These are phyloP conservation scores for Mythimna loreyi DNA, from an alignment of 2,888 invertebrate genomes.

Conservation along the genomic window DNA sequence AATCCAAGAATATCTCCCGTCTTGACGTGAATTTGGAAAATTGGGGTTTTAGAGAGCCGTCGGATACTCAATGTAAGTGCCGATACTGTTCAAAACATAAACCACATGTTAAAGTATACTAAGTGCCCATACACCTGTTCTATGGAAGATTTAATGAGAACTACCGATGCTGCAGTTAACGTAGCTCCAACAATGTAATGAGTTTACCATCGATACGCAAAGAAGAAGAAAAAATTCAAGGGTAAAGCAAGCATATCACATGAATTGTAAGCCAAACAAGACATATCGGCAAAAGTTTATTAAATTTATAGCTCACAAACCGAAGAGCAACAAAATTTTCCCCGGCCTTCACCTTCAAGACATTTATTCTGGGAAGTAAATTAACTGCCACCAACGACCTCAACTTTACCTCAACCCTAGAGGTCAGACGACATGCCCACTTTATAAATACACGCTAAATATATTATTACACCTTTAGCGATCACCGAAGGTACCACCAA, in stretches of 20 bases:
- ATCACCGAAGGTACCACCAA: conserved; percentile 43
- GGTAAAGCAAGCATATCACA: not conserved
- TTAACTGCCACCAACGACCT: conserved; percentile 43
- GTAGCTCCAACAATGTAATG: too few relatives aligned
- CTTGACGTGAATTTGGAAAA: too few relatives aligned
- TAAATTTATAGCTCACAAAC: conserved; percentile 24
- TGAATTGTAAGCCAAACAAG: not conserved
- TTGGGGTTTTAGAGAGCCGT: too few relatives aligned
- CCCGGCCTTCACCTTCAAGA: conserved; percentile 49
- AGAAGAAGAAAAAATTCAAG: not conserved
- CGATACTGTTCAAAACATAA: too few relatives aligned
- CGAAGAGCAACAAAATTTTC: conserved; percentile 27
- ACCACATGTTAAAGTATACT: too few relatives aligned
- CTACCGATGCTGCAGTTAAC: too few relatives aligned
- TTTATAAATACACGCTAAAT: conserved; percentile 52
- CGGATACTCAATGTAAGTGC: too few relatives aligned
- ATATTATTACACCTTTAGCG: conserved; percentile 40
- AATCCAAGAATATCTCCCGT: too few relatives aligned
- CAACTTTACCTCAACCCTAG: conserved; percentile 38
- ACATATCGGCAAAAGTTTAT: conserved; percentile 19
- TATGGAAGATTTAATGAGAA: too few relatives aligned
- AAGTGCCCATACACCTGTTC: too few relatives aligned
- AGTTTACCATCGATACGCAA: too few relatives aligned
- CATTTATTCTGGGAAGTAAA: conserved; percentile 48
- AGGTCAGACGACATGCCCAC: conserved; percentile 39